Evolutionary conservation across 2,888 invertebrate genomes (phyloP).

Genomic region (Perithous albicinctus): DNA sequence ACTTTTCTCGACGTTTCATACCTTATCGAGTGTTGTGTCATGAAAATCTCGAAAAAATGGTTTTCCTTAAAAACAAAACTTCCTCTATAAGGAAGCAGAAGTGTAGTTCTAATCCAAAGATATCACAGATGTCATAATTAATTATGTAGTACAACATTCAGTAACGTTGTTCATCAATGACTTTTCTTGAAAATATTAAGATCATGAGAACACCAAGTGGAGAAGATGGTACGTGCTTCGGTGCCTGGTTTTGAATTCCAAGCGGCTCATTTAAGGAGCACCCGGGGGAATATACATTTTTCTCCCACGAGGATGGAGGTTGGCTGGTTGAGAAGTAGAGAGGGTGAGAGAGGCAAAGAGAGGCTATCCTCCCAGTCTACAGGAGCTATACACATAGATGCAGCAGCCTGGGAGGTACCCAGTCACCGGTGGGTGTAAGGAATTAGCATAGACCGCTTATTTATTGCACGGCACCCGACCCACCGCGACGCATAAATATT

Average conservation of each 20-base stretch:
- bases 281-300: conserved; percentile 61
- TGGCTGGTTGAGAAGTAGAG: conserved; percentile 64
- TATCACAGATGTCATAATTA: conserved; percentile 19
- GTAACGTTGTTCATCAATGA: conserved; percentile 36
- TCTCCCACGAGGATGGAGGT: conserved; percentile 53
- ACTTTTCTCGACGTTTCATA: too few species aligned
- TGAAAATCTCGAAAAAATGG: too few species aligned
- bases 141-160: conserved; percentile 2
- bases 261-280: conserved; percentile 61
- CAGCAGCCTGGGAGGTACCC: conserved; percentile 48
- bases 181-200: conserved; percentile 49
- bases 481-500: conserved; percentile 78
- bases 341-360: conserved; percentile 34
- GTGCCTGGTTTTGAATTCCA: conserved; percentile 63
- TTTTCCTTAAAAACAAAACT: too few species aligned
- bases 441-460: conserved; percentile 78
- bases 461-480: conserved; percentile 74
- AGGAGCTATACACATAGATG: conserved; percentile 48
- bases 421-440: conserved; percentile 57
- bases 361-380: conserved; percentile 55
- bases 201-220: conserved; percentile 20
- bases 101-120: too few species aligned
- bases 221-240: conserved; percentile 25
- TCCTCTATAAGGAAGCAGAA: too few species aligned
- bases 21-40: too few species aligned